phyloP scores from a whole-genome alignment of 1,140 invertebrate species.

The Acromyrmex charruanus region DNA sequence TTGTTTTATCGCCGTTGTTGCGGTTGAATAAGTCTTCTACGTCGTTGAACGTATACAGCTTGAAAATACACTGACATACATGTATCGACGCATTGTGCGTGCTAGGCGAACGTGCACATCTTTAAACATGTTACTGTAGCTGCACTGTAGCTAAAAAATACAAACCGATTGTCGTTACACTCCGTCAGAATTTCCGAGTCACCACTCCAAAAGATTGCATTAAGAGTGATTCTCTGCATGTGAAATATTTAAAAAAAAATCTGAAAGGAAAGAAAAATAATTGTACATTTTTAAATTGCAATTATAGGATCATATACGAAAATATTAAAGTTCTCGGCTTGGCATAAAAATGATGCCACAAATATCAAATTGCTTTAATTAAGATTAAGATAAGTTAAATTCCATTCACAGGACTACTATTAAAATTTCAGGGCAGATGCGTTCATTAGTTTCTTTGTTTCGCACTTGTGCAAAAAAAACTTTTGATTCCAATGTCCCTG shows the following conservation, averaged over 20 bases:
- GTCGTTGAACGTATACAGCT: constrained; percentile 14
- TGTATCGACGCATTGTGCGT: constrained; percentile 42
- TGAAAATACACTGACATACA: constrained; percentile 30
- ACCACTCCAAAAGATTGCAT: no score
- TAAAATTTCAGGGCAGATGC: no score
- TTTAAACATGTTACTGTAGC: background rate
- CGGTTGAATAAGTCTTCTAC: constrained; percentile 62
- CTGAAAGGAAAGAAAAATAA: background rate
- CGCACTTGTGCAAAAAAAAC: no score
- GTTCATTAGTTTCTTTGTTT: no score
- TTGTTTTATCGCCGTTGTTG: constrained; percentile 55
- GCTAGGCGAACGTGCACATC: constrained; percentile 10
- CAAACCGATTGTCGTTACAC: constrained; percentile 19
- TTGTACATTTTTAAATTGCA: background rate
- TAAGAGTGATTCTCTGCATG: background rate
- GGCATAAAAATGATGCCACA: no score
- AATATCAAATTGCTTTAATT: no score
- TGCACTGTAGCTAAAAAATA: background rate
- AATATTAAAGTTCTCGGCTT: background rate
- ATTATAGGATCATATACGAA: background rate
- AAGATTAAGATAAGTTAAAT: no score
- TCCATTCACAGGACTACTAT: no score
- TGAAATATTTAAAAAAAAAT: constrained; percentile 12
- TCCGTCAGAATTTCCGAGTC: background rate
- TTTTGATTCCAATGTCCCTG: no score